Evolutionary conservation across 2,888 invertebrate species (phyloP).

Genomic region (Aspidiotus destructor): DNA sequence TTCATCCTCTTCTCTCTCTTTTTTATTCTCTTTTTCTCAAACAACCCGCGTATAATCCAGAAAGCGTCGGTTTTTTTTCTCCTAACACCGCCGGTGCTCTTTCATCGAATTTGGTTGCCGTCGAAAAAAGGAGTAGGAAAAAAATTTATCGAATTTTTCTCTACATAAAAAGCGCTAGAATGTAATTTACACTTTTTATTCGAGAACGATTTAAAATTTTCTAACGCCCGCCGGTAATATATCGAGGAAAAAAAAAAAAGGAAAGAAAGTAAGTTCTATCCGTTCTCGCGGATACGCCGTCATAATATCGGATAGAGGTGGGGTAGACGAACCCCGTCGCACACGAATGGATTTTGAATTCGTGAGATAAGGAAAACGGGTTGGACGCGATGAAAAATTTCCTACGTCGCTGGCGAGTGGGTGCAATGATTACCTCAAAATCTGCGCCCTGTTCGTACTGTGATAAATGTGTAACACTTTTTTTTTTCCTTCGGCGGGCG

Average conservation of each 20-base stretch:
- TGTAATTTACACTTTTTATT: neutral
- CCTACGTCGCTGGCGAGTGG: neutral
- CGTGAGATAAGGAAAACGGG: constrained; percentile 1
- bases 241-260: too few relatives aligned
- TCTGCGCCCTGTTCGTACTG: neutral
- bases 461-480: constrained; percentile 2
- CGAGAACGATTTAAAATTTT: constrained; percentile 4
- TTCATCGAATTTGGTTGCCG: neutral
- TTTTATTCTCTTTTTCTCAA: neutral
- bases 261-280: neutral
- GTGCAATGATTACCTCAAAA: constrained; percentile 3
- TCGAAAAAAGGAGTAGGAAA: neutral
- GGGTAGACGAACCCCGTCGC: neutral
- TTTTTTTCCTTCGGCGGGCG: neutral
- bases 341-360: constrained; percentile 1
- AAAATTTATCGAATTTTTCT: constrained; percentile 1
- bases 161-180: neutral
- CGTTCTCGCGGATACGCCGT: neutral
- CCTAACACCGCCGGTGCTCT: neutral
- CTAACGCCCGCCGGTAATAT: neutral
- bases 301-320: constrained; percentile 1
- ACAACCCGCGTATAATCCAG: too few relatives aligned
- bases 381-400: constrained; percentile 2
- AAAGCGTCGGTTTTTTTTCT: neutral
- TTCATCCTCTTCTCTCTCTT: neutral